Conservation (phyloP, 1,140 invertebrate species). For the Heliconius himera region DNA sequence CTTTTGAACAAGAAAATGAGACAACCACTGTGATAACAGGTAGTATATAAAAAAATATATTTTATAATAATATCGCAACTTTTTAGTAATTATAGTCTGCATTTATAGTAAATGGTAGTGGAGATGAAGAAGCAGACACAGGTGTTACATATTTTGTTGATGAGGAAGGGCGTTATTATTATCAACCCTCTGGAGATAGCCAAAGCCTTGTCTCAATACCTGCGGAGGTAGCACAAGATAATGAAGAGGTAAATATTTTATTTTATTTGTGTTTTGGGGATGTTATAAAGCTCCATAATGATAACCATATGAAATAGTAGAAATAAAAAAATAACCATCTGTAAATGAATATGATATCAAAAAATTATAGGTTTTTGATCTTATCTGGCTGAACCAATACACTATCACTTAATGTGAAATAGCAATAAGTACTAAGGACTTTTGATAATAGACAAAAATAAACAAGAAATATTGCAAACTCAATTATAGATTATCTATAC, state of each 20-base stretch:
- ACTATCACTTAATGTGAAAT: too few relatives aligned
- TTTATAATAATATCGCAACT: neutral
- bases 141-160: slow-evolving; percentile 89
- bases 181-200: slow-evolving; percentile 82
- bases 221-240: slow-evolving; percentile 63
- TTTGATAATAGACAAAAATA: too few relatives aligned
- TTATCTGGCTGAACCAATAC: too few relatives aligned
- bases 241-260: slow-evolving; percentile 54
- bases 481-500: too few relatives aligned
- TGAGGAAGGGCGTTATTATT: slow-evolving; percentile 90
- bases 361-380: too few relatives aligned
- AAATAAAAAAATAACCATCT: too few relatives aligned
- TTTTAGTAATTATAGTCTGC: neutral
- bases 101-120: slow-evolving; percentile 77
- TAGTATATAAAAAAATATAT: slow-evolving; percentile 18
- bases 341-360: too few relatives aligned
- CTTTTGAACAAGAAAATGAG: slow-evolving; percentile 46
- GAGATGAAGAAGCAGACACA: slow-evolving; percentile 79
- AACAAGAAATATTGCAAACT: too few relatives aligned
- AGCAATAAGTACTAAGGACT: too few relatives aligned
- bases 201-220: slow-evolving; percentile 85
- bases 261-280: neutral
- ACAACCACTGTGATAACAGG: slow-evolving; percentile 29
- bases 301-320: too few relatives aligned
- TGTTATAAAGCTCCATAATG: neutral